Evolutionary conservation across 2,113 vertebrate species (phyloP).

Genomic region (Coryphaenoides rupestris): DNA sequence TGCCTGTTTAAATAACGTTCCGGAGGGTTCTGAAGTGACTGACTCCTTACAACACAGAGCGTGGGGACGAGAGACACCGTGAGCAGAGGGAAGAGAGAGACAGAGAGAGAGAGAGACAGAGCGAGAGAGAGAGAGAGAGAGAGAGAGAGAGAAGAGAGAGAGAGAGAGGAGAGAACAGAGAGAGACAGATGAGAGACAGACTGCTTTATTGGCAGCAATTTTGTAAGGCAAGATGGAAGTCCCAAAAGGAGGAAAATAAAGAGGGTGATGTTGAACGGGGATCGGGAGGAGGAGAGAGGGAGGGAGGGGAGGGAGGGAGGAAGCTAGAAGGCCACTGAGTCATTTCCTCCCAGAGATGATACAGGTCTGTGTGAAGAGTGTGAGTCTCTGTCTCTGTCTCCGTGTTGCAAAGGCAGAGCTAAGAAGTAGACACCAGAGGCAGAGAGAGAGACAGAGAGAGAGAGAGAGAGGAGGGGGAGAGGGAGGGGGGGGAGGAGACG

Average conservation of each 20-base stretch:
- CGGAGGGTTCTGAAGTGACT: slow-evolving; percentile 71
- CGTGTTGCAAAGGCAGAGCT: background rate
- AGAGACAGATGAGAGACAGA: background rate
- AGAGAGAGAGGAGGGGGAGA: background rate
- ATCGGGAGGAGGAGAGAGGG: background rate
- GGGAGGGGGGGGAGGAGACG: background rate
- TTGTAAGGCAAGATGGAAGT: slow-evolving; percentile 67
- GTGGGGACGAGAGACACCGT: slow-evolving; percentile 20
- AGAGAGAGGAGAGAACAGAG: slow-evolving; percentile 4
- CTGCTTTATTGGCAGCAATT: slow-evolving; percentile 64
- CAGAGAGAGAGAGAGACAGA: slow-evolving; percentile 3
- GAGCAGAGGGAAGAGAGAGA: slow-evolving; percentile 7
- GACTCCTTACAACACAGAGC: slow-evolving; percentile 46
- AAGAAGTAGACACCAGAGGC: background rate
- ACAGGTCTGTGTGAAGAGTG: background rate
- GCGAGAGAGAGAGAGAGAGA: slow-evolving; percentile 16
- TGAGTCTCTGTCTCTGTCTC: background rate
- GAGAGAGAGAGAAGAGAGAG: background rate
- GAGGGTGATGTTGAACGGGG: background rate
- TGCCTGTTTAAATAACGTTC: slow-evolving; percentile 75
- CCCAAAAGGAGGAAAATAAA: slow-evolving; percentile 58
- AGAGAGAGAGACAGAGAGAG: background rate
- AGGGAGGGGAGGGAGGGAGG: slow-evolving; percentile 4
- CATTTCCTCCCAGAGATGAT: slow-evolving; percentile 32
- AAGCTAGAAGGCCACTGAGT: slow-evolving; percentile 29